phyloP scores from a whole-genome alignment of 2,113 vertebrate species.

The Pseudorhombus dupliciocellatus region DNA sequence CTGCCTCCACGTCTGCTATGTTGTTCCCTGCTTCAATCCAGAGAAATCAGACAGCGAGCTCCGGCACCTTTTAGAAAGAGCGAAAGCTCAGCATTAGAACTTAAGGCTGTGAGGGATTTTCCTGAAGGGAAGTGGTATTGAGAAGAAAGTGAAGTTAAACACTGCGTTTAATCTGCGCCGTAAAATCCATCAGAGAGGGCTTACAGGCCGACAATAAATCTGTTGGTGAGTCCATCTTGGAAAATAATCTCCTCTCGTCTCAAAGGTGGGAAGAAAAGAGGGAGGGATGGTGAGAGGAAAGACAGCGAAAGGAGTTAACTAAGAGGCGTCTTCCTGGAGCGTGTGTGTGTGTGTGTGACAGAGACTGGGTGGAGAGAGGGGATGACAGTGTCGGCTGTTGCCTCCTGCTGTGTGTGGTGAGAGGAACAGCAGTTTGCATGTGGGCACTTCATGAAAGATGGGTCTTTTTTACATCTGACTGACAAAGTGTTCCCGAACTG shows the following conservation, averaged over 20 bases:
- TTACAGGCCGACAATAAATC: conserved; percentile 72
- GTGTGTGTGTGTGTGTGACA: conserved; percentile 32
- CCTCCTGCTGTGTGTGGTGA: conserved; percentile 55
- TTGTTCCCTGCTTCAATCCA: conserved; percentile 28
- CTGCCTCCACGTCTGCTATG: conserved; percentile 13
- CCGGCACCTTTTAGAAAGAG: conserved; percentile 35
- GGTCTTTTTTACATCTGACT: conserved; percentile 38
- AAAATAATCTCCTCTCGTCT: conserved; percentile 54
- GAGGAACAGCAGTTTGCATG: conserved; percentile 50
- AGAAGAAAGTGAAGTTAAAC: conserved; percentile 65
- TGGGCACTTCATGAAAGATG: conserved; percentile 40
- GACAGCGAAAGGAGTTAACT: conserved; percentile 39
- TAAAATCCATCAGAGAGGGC: conserved; percentile 55
- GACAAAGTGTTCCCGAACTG: conserved; percentile 6
- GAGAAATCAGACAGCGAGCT: conserved; percentile 22
- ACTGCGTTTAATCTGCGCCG: conserved; percentile 63
- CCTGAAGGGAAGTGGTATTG: conserved; percentile 38
- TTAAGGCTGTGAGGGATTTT: conserved; percentile 29
- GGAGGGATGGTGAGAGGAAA: conserved; percentile 32
- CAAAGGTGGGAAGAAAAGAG: conserved; percentile 32
- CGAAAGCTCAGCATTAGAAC: background rate
- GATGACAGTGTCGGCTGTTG: conserved; percentile 32
- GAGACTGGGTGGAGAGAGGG: conserved; percentile 39
- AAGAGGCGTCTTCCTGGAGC: conserved; percentile 41
- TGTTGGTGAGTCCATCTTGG: conserved; percentile 59